Evolutionary conservation across 2,113 vertebrate species (phyloP).

Genomic region (Lamprologus callipterus): DNA sequence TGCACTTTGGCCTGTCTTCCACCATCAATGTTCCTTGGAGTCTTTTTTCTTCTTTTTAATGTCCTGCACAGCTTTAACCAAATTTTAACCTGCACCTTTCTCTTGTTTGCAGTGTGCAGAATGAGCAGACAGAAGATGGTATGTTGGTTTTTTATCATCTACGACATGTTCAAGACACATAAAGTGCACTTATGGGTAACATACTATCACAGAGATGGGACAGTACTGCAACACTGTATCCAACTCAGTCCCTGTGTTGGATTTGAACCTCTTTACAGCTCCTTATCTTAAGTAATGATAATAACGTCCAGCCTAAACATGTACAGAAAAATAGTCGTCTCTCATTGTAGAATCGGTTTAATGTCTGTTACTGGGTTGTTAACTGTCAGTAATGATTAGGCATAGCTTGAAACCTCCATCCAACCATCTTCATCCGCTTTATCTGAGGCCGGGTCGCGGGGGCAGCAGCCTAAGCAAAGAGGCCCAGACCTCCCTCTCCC

Average conservation of each 20-base stretch:
- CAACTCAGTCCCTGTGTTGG: not conserved
- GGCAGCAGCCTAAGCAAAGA: too few species aligned
- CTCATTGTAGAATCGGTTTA: not conserved
- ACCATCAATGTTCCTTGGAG: not conserved
- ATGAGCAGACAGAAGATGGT: slow-evolving; percentile 41
- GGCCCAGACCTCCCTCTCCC: too few species aligned
- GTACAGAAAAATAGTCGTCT: not conserved
- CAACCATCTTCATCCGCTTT: too few species aligned
- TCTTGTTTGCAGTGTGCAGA: slow-evolving; percentile 34
- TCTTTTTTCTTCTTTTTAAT: too few species aligned
- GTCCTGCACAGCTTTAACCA: too few species aligned
- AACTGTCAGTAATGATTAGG: not conserved
- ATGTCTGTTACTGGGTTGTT: not conserved
- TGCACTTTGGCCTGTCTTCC: not conserved
- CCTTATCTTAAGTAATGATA: not conserved
- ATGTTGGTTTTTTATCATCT: slow-evolving; percentile 11
- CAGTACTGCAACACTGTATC: not conserved
- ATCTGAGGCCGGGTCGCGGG: too few species aligned
- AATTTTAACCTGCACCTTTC: not conserved
- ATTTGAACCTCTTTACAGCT: not conserved
- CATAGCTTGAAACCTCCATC: not conserved
- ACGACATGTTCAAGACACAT: not conserved
- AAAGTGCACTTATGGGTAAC: not conserved
- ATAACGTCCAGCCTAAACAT: not conserved
- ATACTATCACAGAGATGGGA: not conserved